These are phyloP conservation scores for Bombus difficillimus DNA, from an alignment of 1,140 invertebrate species.

Conservation along the genomic window DNA sequence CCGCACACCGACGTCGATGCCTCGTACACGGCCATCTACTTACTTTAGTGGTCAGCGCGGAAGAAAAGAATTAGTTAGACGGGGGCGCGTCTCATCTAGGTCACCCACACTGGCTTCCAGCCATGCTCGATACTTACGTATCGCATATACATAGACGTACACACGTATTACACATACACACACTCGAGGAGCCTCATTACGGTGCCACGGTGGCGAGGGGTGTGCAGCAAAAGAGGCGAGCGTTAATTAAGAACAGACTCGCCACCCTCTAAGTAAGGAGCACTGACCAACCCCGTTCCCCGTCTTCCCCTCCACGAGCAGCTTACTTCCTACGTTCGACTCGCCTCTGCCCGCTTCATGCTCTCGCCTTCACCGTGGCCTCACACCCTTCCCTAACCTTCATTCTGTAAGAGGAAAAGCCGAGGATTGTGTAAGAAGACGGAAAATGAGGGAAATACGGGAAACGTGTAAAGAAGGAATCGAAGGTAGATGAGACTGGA, in stretches of 20 bases:
- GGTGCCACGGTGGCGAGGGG: slow-evolving; percentile 77
- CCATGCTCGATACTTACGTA: slow-evolving; percentile 56
- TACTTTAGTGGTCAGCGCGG: slow-evolving; percentile 81
- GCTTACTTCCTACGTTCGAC: slow-evolving; percentile 54
- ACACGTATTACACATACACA: slow-evolving; percentile 64
- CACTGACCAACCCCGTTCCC: slow-evolving; percentile 76
- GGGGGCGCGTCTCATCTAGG: slow-evolving; percentile 82
- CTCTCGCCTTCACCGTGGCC: slow-evolving; percentile 67
- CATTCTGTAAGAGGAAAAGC: slow-evolving; percentile 65
- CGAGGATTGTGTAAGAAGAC: slow-evolving; percentile 48
- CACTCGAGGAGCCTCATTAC: slow-evolving; percentile 78
- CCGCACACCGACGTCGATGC: slow-evolving; percentile 38
- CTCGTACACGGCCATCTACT: slow-evolving; percentile 80
- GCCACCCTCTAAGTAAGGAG: slow-evolving; percentile 82
- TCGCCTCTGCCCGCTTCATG: slow-evolving; percentile 58
- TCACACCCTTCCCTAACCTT: slow-evolving; percentile 67
- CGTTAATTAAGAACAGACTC: slow-evolving; percentile 83
- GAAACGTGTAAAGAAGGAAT: slow-evolving; percentile 31
- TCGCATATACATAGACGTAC: slow-evolving; percentile 72
- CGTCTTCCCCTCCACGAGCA: slow-evolving; percentile 40
- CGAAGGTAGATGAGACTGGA: slow-evolving; percentile 31
- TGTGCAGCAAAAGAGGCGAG: slow-evolving; percentile 82
- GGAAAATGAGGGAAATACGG: slow-evolving; percentile 53
- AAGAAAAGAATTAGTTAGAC: slow-evolving; percentile 83
- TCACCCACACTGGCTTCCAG: slow-evolving; percentile 74